Conservation (phyloP, 2,113 vertebrate genomes). For the Ciconia stormi region DNA sequence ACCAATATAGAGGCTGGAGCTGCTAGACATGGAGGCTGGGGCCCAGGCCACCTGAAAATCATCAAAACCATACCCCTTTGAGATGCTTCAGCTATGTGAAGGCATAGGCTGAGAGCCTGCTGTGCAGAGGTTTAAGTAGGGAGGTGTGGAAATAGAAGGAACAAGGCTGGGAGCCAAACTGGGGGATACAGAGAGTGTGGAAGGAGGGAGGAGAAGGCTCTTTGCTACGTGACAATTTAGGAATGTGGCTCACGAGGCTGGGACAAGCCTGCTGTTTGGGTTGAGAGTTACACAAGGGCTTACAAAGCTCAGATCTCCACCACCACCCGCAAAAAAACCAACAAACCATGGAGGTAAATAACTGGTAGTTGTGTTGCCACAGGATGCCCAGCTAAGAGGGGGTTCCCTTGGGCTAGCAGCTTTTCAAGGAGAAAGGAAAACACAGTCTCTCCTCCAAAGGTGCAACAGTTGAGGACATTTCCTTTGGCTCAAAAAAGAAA, state of each 20-base stretch:
- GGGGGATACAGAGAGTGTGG: neutral
- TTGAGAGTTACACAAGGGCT: neutral
- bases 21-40: neutral
- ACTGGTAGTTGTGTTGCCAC: neutral
- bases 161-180: neutral
- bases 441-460: neutral
- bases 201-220: neutral
- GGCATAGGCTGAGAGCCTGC: neutral
- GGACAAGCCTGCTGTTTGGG: neutral
- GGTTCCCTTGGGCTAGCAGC: neutral
- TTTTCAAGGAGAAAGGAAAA: neutral
- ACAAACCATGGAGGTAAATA: neutral
- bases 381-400: neutral
- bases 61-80: neutral
- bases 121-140: neutral
- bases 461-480: neutral
- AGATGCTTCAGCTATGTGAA: neutral
- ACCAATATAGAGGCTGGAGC: neutral
- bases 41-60: neutral
- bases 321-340: neutral
- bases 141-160: neutral
- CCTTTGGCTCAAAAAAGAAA: neutral
- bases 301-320: neutral
- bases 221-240: neutral
- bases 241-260: neutral